A percentile compares a stretch with the other conserved stretches of the same genome.
These are phyloP conservation scores for Mixornis gularis DNA, from an alignment of 2,113 vertebrate species.

Conservation along the genomic window DNA sequence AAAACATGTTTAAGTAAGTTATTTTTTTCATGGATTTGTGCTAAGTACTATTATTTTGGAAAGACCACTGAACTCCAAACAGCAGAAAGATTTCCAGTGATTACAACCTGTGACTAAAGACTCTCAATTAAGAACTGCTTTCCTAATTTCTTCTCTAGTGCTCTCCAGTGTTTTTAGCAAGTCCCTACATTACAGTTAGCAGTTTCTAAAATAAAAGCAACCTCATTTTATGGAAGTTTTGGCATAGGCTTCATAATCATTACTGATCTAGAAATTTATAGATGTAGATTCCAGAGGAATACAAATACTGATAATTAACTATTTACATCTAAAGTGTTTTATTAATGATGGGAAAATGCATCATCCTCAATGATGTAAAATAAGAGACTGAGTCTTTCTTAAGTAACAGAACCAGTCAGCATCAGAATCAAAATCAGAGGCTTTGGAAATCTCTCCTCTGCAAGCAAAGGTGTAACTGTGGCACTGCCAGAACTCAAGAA, in stretches of 20 bases:
- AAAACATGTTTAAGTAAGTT: neutral
- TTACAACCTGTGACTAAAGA: neutral
- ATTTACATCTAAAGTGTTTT: neutral
- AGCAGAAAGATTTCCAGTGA: neutral
- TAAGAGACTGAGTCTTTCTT: neutral
- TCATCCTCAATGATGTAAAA: neutral
- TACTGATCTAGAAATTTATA: neutral
- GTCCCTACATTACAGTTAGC: neutral
- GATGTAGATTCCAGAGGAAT: neutral
- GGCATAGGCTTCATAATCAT: neutral
- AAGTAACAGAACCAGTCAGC: neutral
- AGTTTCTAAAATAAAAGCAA: neutral
- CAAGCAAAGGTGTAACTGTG: neutral
- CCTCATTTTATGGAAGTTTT: neutral
- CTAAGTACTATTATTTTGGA: neutral
- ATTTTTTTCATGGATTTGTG: neutral
- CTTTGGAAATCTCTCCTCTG: neutral
- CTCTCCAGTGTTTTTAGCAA: neutral
- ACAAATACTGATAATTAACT: neutral
- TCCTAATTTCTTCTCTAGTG: neutral
- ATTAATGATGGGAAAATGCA: neutral
- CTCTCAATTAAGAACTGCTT: neutral
- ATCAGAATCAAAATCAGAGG: neutral
- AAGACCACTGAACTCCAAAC: neutral
- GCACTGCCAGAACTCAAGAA: neutral